Evolutionary conservation across 2,797 vertebrate species (phyloP).

Genomic region (Arctocebus calabarensis): DNA sequence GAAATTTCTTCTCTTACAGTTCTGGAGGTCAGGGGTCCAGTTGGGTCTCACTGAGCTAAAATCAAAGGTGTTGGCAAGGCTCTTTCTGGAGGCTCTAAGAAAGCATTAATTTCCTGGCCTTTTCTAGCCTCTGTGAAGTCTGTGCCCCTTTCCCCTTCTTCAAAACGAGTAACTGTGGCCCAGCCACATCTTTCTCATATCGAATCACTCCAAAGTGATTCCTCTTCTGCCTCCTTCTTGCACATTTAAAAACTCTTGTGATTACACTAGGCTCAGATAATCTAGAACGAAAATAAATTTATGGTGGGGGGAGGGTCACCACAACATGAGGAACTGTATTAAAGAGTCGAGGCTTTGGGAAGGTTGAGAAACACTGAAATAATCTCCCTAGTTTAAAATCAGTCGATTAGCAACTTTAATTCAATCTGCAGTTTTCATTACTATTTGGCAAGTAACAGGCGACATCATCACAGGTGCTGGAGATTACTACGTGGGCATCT

Average conservation of each 20-base stretch:
- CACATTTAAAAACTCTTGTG: not conserved
- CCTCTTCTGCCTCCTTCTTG: not conserved
- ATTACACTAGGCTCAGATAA: not conserved
- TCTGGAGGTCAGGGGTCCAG: conserved; percentile 39
- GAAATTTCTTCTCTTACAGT: not conserved
- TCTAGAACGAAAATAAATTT: not conserved
- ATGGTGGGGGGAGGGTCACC: too few relatives aligned
- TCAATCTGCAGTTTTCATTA: not conserved
- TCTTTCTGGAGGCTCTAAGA: not conserved
- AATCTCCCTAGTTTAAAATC: not conserved
- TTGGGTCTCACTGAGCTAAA: not conserved
- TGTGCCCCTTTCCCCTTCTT: not conserved
- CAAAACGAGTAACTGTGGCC: not conserved
- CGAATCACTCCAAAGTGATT: not conserved
- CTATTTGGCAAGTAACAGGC: not conserved
- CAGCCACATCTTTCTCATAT: not conserved
- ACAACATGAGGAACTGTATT: too few relatives aligned
- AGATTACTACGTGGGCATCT: not conserved
- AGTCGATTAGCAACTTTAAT: not conserved
- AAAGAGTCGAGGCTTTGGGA: too few relatives aligned
- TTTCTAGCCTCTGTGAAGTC: not conserved
- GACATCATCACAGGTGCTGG: not conserved
- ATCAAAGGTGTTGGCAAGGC: not conserved
- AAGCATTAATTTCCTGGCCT: not conserved
- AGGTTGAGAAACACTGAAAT: not conserved